These are phyloP conservation scores for Tachyglossus aculeatus DNA, from an alignment of 2,797 vertebrate genomes.

Conservation along the genomic window DNA sequence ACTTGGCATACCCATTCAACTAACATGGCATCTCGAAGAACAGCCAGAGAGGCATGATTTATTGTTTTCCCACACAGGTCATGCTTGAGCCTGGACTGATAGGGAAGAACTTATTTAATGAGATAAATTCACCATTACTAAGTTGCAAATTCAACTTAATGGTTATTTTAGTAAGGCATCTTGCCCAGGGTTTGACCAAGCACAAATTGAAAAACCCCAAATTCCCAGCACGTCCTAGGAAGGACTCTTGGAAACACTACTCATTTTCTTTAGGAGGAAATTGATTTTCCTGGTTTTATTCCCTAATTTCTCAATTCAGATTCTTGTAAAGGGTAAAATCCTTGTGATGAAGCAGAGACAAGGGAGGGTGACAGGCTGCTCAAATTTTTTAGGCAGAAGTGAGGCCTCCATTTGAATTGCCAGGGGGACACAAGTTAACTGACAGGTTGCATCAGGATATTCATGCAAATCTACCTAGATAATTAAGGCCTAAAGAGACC, in stretches of 20 bases:
- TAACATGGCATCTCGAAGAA: slow-evolving; percentile 7
- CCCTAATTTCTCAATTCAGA: slow-evolving; percentile 12
- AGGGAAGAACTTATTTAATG: slow-evolving; percentile 46
- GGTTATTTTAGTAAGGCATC: slow-evolving; percentile 51
- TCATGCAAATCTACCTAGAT: no score
- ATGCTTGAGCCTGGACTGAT: slow-evolving; percentile 34
- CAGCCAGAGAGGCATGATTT: not conserved
- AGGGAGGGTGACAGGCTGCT: slow-evolving; percentile 18
- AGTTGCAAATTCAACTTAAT: slow-evolving; percentile 55
- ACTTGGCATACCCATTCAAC: not conserved
- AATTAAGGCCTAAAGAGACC: no score
- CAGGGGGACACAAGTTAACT: not conserved
- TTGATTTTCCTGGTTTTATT: not conserved
- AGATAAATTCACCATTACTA: slow-evolving; percentile 46
- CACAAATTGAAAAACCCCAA: slow-evolving; percentile 52
- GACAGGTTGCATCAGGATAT: no score
- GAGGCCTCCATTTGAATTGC: slow-evolving; percentile 6
- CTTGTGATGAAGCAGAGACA: slow-evolving; percentile 29
- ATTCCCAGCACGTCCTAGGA: slow-evolving; percentile 41
- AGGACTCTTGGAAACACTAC: slow-evolving; percentile 34
- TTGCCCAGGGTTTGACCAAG: slow-evolving; percentile 43
- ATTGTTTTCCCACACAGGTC: slow-evolving; percentile 46
- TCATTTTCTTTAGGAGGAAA: slow-evolving; percentile 44
- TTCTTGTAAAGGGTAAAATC: slow-evolving; percentile 11
- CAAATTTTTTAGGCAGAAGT: slow-evolving; percentile 3